phyloP scores from a whole-genome alignment of 1,140 invertebrate species.

The Caenorhabditis brenneri region DNA sequence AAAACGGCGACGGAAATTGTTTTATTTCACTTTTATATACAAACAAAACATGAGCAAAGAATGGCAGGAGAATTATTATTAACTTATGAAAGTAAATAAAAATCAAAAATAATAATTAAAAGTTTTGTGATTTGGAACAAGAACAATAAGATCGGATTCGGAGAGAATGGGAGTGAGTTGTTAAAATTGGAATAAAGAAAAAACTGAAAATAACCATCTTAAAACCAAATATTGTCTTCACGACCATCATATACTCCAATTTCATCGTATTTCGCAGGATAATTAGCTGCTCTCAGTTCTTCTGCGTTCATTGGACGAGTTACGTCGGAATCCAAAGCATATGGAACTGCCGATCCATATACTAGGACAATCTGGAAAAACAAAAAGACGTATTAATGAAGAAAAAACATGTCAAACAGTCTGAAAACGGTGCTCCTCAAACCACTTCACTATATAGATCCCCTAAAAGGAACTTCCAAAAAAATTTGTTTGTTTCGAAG shows the following conservation, averaged over 20 bases:
- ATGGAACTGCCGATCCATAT: background rate
- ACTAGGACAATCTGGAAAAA: background rate
- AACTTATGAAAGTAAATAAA: background rate
- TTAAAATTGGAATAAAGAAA: background rate
- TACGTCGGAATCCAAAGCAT: background rate
- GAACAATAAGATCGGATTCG: background rate
- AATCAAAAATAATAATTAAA: background rate
- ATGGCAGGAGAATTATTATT: background rate
- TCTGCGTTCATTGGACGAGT: slow-evolving; percentile 8
- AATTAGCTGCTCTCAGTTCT: background rate
- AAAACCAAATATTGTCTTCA: slow-evolving; percentile 28
- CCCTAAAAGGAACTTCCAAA: too few species aligned
- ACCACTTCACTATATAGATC: too few species aligned
- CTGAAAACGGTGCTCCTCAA: too few species aligned
- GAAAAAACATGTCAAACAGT: too few species aligned
- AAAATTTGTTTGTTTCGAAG: too few species aligned
- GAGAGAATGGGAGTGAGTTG: background rate
- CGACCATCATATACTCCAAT: background rate
- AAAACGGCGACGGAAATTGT: background rate
- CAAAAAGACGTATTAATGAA: too few species aligned
- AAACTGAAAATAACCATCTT: background rate
- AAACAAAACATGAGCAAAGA: background rate
- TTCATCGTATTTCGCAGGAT: background rate
- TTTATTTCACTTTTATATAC: background rate
- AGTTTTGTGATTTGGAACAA: background rate